phyloP scores from a whole-genome alignment of 1,140 invertebrate genomes.

The Cotesia chilonis region DNA sequence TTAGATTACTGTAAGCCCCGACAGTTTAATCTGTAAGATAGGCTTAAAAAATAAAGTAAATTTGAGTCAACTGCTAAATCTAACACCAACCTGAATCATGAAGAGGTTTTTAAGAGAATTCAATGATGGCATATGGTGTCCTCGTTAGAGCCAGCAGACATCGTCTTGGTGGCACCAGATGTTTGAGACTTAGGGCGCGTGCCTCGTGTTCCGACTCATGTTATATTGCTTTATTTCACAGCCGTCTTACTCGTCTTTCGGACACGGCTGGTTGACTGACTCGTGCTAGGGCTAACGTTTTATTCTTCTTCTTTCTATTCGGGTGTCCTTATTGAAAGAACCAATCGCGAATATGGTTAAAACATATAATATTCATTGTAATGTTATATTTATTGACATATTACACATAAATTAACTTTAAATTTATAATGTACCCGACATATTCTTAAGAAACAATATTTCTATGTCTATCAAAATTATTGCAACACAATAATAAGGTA shows the following conservation, averaged over 20 bases:
- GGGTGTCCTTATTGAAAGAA: slow-evolving; percentile 13
- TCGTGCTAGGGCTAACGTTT: slow-evolving; percentile 27
- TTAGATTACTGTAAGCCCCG: too few species aligned
- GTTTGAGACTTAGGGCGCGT: not conserved
- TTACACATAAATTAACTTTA: too few species aligned
- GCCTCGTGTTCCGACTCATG: not conserved
- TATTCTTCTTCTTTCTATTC: not conserved
- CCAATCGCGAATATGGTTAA: too few species aligned
- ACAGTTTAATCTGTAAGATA: not conserved
- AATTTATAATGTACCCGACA: too few species aligned
- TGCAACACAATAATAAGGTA: too few species aligned
- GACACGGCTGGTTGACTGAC: not conserved
- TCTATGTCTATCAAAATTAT: too few species aligned
- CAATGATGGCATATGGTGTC: slow-evolving; percentile 30
- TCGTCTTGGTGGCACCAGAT: slow-evolving; percentile 30
- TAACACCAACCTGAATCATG: slow-evolving; percentile 19
- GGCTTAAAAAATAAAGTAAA: not conserved
- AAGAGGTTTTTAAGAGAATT: not conserved
- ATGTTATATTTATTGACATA: too few species aligned
- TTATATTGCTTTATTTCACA: slow-evolving; percentile 14
- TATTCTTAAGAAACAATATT: too few species aligned
- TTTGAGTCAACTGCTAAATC: not conserved
- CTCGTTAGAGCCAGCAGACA: slow-evolving; percentile 5
- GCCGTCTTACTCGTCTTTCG: slow-evolving; percentile 6
- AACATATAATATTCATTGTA: too few species aligned